Base-by-base conservation (phyloP, 2,113 vertebrate genomes). In the Calyptomena viridis region DNA sequence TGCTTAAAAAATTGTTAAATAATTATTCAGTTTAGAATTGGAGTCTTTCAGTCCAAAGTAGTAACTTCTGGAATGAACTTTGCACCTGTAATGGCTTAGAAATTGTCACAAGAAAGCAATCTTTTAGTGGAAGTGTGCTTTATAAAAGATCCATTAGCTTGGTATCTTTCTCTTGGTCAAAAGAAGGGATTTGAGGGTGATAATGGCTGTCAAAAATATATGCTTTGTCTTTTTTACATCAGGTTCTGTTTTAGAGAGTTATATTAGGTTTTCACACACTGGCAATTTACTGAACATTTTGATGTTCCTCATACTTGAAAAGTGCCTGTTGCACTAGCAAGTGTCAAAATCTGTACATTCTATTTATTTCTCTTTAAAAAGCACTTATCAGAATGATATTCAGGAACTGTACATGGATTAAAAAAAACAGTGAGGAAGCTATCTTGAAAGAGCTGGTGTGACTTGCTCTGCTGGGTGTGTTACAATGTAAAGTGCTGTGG, bases 111-210 rank as follows among this genome's bases (percentile, higher is more conserved):
- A 68, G 72, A 35, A 91, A 84, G 47, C 63, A 67, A 49, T 42
- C 74, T 79, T 74, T 80, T 82, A 84, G 39, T 44, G 64, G 79
- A 78, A 80, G n/a, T 3, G 2, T 73, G 17, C 84, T 85, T 92
- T 86, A 59, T 77, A 46, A 91, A 93, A 85, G 56, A 93, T 73
- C 63, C 90, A 81, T 95, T 94, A 96, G 46, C 39, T 67, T 49
- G 30, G 8, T 81, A n/a, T 59, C 74, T 88, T 84, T 74, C 4
- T 74, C 58, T 85, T 72, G 46, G 81, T 83, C 64, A 73, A 59
- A 92, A 84, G 39, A 67, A 84, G 72, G 31, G 74, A 95, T 92
- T 83, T 95, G 39, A 1, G 6, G 58, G 78, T 62, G 33, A 67
- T 90, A 89, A 95, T 64, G 53, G 72, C 49, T 87, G 46, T 82